Base-by-base conservation (phyloP, 2,113 vertebrate genomes). In the Pollachius pollachius region DNA sequence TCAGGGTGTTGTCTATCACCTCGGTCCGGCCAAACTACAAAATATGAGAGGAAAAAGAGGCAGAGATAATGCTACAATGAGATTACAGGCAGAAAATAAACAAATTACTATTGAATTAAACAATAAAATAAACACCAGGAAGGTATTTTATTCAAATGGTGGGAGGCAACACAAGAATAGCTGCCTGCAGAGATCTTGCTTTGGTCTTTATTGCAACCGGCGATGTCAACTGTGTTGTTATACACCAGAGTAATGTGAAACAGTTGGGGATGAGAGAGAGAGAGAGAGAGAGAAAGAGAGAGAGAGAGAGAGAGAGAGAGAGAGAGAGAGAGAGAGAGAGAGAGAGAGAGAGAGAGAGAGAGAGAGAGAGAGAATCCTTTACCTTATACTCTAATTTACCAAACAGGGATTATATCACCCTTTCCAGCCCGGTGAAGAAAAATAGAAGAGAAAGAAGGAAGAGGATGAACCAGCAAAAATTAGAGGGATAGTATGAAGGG, bases 1-100 rank as follows among this genome's bases (percentile, higher is more conserved):
- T 96, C 64, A 98, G 87, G 0, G 95, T 94, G 90, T 98, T 98
- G 92, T 96, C 95, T 6, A 98, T 98, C 84, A 97, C 95, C 79
- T 98, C 96, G 0, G 96, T 98, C 70, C 96, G 92, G 71, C 96
- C 96, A 25, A 97, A 98, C 96, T 97, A 82, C 78, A 19, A 19
- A 62, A 61, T 69, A 30, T 15, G 21, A 83, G 72, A 71, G 54
- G 25, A 67, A n/a, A 65, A 9, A 72, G 58, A 13, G 68, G 23
- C 60, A 62, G 23, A 25, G 21, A 7, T 60, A 58, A 16, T 17
- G 6, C 57, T 58, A 60, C 9, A 9, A 18, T 60, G 13, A 61
- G 12, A 19, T 25, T 61, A 61, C 19, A 21, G n/a, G 13, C 12
- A 57, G n/a, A 57, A 57, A 17, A 57, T 3, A 57, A 57, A 57